phyloP scores from a whole-genome alignment of 2,797 vertebrate species.

The Sebastes taczanowskii region DNA sequence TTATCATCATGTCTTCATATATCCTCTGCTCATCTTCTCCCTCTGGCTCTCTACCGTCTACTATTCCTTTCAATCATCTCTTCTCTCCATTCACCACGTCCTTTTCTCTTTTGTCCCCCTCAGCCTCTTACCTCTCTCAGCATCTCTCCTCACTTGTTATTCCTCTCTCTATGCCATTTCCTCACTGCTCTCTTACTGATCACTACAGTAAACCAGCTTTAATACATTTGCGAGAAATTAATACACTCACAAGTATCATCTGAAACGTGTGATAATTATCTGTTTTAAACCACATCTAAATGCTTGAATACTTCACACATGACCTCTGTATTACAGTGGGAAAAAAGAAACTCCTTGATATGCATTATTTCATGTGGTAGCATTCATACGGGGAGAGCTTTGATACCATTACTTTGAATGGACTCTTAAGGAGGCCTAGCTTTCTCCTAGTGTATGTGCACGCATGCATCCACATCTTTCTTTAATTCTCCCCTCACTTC shows the following conservation, averaged over 20 bases:
- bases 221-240: background rate
- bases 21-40: background rate
- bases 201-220: background rate
- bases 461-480: constrained; percentile 13
- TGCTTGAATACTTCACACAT: background rate
- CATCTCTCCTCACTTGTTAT: background rate
- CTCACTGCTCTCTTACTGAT: background rate
- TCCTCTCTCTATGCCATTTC: background rate
- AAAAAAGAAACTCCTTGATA: constrained; percentile 13
- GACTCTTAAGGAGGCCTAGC: constrained; percentile 18
- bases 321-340: background rate
- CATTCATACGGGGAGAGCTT: constrained; percentile 24
- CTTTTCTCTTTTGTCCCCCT: background rate
- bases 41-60: background rate
- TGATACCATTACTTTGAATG: constrained; percentile 51
- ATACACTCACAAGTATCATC: background rate
- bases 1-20: background rate
- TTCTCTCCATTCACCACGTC: background rate
- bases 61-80: background rate
- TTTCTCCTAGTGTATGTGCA: constrained; percentile 6
- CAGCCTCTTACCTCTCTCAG: background rate
- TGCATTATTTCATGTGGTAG: constrained; percentile 16
- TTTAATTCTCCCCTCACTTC: constrained; percentile 41
- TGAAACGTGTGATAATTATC: constrained; percentile 4
- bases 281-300: constrained; percentile 6